Percentiles rank a stretch among this genome's conserved stretches.
These are phyloP conservation scores for Ranitomeya variabilis DNA, from an alignment of 2,113 vertebrate genomes.

Conservation along the genomic window DNA sequence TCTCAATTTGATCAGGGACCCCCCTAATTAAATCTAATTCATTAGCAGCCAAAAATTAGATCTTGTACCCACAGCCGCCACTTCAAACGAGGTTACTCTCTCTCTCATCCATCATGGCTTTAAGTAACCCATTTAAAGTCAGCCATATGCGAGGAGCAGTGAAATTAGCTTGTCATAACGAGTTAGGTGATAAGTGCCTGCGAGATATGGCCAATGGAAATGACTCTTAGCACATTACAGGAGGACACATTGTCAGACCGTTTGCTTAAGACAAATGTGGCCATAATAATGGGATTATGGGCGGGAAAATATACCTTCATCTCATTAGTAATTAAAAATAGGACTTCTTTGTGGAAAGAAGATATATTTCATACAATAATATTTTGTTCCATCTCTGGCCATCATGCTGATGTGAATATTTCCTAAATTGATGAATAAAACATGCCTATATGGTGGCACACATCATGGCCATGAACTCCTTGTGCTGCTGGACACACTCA, in stretches of 20 bases:
- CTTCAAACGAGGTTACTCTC: conserved; percentile 88
- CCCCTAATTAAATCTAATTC: conserved; percentile 99
- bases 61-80: conserved; percentile 93
- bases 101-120: conserved; percentile 95
- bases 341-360: background rate
- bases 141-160: conserved; percentile 87
- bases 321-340: conserved; percentile 40
- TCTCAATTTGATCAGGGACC: conserved; percentile 92
- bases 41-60: conserved; percentile 93
- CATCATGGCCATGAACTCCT: background rate
- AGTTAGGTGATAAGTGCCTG: conserved; percentile 89
- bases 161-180: conserved; percentile 99
- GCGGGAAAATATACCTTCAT: conserved; percentile 4
- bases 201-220: conserved; percentile 84
- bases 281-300: conserved; percentile 75
- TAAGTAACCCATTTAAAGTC: conserved; percentile 99
- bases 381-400: background rate
- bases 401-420: background rate
- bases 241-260: conserved; percentile 91
- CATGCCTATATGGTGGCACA: background rate
- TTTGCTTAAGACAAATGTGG: conserved; percentile 95
- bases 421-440: background rate
- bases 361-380: background rate
- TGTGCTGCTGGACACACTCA: background rate
- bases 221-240: conserved; percentile 98